Conservation (phyloP, 2,113 vertebrate genomes). For the Triplophysa tibetana region DNA sequence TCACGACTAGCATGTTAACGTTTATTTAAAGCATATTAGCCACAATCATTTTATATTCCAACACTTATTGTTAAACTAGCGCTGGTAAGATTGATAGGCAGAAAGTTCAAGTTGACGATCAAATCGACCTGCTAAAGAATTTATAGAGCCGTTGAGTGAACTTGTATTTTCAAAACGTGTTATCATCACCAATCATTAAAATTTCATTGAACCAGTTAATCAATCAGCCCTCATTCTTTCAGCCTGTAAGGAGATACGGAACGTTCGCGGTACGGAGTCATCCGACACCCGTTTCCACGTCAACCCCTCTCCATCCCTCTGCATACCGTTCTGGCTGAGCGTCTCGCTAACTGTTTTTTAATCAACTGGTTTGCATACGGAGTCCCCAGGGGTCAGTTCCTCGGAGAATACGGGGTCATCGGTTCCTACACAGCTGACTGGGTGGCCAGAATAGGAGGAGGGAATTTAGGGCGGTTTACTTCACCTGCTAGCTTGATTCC, state of each 20-base stretch:
- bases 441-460: conserved; percentile 49
- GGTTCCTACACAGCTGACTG: conserved; percentile 49
- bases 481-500: conserved; percentile 29
- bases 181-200: conserved; percentile 50
- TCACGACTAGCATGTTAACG: too few relatives aligned
- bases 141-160: not conserved
- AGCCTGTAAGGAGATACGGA: conserved; percentile 44
- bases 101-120: not conserved
- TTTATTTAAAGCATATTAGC: too few relatives aligned
- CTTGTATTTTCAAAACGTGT: conserved; percentile 18
- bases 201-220: conserved; percentile 52
- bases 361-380: conserved; percentile 57
- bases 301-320: conserved; percentile 16
- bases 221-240: conserved; percentile 36
- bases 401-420: conserved; percentile 37
- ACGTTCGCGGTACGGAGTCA: conserved; percentile 29
- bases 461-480: not conserved
- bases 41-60: too few relatives aligned
- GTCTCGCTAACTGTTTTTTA: conserved; percentile 60
- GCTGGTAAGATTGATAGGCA: conserved; percentile 31
- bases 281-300: conserved; percentile 42
- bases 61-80: not conserved
- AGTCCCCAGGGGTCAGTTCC: conserved; percentile 48
- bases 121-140: not conserved
- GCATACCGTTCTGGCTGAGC: conserved; percentile 53